Percentiles rank a stretch among this genome's conserved stretches.
phyloP scores from a whole-genome alignment of 2,888 invertebrate genomes.

The Prionchulus punctatus region DNA sequence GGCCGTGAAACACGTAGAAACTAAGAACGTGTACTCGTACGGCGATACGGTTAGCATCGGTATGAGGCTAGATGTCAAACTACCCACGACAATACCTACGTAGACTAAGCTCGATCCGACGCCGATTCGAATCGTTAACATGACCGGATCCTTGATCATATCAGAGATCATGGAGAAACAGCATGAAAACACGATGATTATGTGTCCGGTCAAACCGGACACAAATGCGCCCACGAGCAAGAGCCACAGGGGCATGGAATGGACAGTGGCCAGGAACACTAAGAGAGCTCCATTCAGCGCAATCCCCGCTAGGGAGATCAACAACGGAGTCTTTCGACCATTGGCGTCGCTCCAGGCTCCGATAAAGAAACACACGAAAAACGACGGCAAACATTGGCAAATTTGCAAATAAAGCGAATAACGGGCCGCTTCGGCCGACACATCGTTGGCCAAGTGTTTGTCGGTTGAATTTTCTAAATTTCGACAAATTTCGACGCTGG shows the following conservation, averaged over 20 bases:
- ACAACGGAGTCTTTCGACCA: neutral
- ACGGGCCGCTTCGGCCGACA: neutral
- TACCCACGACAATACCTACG: neutral
- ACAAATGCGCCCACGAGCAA: neutral
- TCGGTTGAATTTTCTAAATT: no score
- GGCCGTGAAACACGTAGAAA: no score
- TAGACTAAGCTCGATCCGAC: neutral
- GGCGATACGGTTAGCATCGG: no score
- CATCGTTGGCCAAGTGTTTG: neutral
- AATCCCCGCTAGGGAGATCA: neutral
- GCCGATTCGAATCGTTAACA: neutral
- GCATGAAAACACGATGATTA: neutral
- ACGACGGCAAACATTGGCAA: neutral
- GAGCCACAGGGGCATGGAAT: neutral
- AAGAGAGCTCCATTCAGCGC: neutral
- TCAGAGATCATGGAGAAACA: neutral
- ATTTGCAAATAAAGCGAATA: neutral
- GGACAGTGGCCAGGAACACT: neutral
- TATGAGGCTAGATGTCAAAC: no score
- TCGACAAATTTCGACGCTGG: neutral
- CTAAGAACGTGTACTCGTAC: no score
- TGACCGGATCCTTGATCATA: neutral
- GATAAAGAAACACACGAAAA: neutral
- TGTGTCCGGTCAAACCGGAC: neutral
- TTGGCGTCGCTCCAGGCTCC: neutral